Percentiles rank a stretch among this genome's conserved stretches.
Conservation (phyloP, 1,140 invertebrate genomes). For the Listronotus oregonensis region DNA sequence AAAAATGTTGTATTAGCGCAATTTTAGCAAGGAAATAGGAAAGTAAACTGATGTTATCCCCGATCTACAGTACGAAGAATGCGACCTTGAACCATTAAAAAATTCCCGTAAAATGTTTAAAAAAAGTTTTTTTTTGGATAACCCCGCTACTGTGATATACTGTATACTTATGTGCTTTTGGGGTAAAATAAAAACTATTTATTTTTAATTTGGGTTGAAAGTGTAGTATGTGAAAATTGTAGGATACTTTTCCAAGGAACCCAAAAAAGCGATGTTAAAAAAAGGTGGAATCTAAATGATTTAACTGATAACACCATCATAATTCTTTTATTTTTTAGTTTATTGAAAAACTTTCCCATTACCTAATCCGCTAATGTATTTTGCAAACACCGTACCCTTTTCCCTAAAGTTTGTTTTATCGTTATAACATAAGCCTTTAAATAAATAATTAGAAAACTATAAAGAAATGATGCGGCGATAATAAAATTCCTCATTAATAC, state of each 20-base stretch:
- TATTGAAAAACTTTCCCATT: too few relatives aligned
- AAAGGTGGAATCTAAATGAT: constrained; percentile 4
- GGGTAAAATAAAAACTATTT: neutral
- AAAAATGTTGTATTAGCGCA: neutral
- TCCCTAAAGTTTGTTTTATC: too few relatives aligned
- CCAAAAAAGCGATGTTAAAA: constrained; percentile 2
- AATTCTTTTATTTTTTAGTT: too few relatives aligned
- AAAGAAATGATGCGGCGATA: too few relatives aligned
- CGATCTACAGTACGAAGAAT: neutral
- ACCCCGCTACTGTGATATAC: neutral
- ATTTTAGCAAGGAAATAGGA: constrained; percentile 9
- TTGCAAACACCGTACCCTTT: too few relatives aligned
- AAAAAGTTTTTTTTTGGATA: neutral
- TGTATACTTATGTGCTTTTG: constrained; percentile 8
- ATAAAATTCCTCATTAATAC: too few relatives aligned
- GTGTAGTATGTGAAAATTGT: too few relatives aligned
- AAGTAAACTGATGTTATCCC: neutral
- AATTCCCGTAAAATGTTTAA: neutral
- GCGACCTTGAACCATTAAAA: neutral
- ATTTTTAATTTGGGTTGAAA: too few relatives aligned
- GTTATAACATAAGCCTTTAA: too few relatives aligned
- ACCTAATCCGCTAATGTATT: too few relatives aligned
- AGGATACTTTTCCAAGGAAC: neutral
- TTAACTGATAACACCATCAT: neutral
- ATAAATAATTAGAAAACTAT: too few relatives aligned